These are phyloP conservation scores for Celastrina argiolus DNA, from an alignment of 2,888 invertebrate genomes.

Conservation along the genomic window DNA sequence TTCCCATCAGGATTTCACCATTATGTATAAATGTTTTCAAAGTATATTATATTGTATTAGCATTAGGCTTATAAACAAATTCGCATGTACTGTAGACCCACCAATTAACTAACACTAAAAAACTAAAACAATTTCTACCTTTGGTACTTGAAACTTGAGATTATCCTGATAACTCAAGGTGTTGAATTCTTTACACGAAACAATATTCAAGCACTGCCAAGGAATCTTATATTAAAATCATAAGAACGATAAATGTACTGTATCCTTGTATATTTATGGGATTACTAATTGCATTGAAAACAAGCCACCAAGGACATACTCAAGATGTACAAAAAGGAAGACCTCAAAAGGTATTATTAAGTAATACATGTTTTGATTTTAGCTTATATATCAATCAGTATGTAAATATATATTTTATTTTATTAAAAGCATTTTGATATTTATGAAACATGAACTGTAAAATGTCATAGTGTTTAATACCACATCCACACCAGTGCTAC, in stretches of 20 bases:
- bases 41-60: not conserved
- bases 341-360: not conserved
- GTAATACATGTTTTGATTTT: not conserved
- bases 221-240: no score
- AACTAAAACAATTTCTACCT: not conserved
- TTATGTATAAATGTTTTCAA: not conserved
- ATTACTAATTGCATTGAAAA: not conserved
- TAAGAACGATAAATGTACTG: no score
- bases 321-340: slow-evolving; percentile 1
- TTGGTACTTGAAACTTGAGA: not conserved
- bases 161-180: not conserved
- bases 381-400: not conserved
- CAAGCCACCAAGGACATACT: not conserved
- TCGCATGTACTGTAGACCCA: not conserved
- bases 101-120: not conserved
- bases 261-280: no score
- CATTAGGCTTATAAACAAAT: not conserved
- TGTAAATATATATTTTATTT: slow-evolving; percentile 1
- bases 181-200: no score
- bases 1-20: not conserved
- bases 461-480: not conserved
- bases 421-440: slow-evolving; percentile 6
- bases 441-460: slow-evolving; percentile 3
- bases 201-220: no score
- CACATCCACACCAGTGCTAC: not conserved